Evolutionary conservation across 2,113 vertebrate genomes (phyloP).

Genomic region (Mustelus asterias): DNA sequence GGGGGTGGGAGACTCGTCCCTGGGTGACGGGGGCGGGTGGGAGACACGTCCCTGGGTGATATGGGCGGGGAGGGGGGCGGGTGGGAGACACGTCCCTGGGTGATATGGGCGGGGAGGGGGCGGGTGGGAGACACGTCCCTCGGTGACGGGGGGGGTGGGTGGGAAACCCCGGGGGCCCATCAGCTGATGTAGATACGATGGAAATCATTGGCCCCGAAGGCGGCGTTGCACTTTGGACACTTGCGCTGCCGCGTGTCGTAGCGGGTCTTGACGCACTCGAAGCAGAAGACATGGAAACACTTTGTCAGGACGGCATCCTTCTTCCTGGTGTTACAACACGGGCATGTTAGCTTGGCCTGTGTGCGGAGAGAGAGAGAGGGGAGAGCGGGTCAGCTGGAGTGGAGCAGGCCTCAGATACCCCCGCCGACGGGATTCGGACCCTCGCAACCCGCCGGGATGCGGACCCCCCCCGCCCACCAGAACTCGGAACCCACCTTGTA

Average conservation of each 20-base stretch:
- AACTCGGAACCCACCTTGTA: slow-evolving; percentile 69
- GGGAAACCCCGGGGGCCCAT: slow-evolving; percentile 42
- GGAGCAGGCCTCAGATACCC: too few species aligned
- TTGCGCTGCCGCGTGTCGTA: slow-evolving; percentile 94
- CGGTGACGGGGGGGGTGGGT: too few species aligned
- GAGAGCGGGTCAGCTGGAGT: too few species aligned
- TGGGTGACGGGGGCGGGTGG: background rate
- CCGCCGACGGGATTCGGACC: too few species aligned
- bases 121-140: too few species aligned
- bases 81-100: too few species aligned
- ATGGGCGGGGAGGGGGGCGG: too few species aligned
- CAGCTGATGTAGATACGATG: slow-evolving; percentile 93
- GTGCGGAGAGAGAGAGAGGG: background rate
- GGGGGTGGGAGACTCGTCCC: slow-evolving; percentile 33
- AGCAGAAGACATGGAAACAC: slow-evolving; percentile 96
- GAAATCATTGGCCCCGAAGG: slow-evolving; percentile 93
- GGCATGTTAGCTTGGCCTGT: slow-evolving; percentile 87
- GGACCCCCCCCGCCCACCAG: too few species aligned
- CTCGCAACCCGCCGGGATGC: too few species aligned
- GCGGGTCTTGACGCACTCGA: slow-evolving; percentile 88
- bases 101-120: background rate
- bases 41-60: too few species aligned
- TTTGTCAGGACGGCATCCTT: slow-evolving; percentile 94
- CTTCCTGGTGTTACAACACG: slow-evolving; percentile 90
- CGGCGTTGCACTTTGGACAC: slow-evolving; percentile 92